Percentiles rank a stretch among this genome's conserved stretches.
phyloP scores from a whole-genome alignment of 2,888 invertebrate species.

The Drosophila diplacantha region DNA sequence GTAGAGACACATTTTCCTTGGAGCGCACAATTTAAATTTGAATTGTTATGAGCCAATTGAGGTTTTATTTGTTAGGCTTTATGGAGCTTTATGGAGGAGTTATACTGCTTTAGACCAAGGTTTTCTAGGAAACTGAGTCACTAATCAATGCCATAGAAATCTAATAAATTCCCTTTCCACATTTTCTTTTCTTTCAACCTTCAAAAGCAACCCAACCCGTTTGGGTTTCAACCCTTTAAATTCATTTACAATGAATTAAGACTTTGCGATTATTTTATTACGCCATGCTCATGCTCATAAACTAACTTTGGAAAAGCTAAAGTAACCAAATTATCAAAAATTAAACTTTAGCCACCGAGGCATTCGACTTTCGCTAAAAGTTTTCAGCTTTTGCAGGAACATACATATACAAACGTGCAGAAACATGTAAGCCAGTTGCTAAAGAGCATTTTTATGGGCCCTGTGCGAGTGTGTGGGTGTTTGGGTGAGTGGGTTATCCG shows the following conservation, averaged over 20 bases:
- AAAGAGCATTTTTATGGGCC: conserved; percentile 45
- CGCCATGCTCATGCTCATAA: conserved; percentile 3
- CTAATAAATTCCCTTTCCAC: not conserved
- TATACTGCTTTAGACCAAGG: not conserved
- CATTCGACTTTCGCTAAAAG: conserved; percentile 20
- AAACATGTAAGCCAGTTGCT: conserved; percentile 31
- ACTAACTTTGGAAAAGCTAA: conserved; percentile 5
- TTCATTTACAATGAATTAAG: not conserved
- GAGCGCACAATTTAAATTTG: not conserved
- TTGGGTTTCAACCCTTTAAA: not conserved
- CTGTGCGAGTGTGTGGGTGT: conserved; percentile 13
- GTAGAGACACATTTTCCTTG: not conserved
- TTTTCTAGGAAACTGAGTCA: not conserved
- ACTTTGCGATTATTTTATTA: conserved; percentile 8
- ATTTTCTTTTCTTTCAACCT: not conserved
- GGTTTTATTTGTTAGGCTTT: not conserved
- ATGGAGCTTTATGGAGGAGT: not conserved
- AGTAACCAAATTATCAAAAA: conserved; percentile 24
- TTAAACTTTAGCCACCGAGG: conserved; percentile 20
- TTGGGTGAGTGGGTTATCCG: conserved; percentile 42
- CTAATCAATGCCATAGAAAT: not conserved
- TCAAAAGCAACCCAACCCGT: no score
- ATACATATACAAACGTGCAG: not conserved
- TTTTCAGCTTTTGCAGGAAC: conserved; percentile 10
- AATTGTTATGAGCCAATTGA: not conserved